Percentiles rank a stretch among this genome's conserved stretches.
These are phyloP conservation scores for Salvelinus fontinalis DNA, from an alignment of 2,113 vertebrate genomes.

Conservation along the genomic window DNA sequence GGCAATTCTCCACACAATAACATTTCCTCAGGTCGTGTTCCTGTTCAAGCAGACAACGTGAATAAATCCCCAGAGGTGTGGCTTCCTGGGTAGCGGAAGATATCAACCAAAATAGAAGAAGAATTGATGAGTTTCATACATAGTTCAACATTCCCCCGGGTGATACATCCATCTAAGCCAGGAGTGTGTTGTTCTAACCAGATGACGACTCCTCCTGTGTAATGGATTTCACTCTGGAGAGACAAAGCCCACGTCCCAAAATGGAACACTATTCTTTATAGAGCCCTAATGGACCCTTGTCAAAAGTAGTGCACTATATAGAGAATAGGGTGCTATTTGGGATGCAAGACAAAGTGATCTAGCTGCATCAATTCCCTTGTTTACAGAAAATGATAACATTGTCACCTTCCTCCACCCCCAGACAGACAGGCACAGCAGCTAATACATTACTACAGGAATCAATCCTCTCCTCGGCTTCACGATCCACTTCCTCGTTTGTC, in stretches of 20 bases:
- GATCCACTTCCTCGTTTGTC: constrained; percentile 30
- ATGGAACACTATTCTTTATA: no score
- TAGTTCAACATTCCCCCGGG: constrained; percentile 10
- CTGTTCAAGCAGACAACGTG: constrained; percentile 1
- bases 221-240: constrained; percentile 52
- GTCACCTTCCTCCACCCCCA: constrained; percentile 20
- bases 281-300: no score
- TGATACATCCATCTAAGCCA: constrained; percentile 32
- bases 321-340: no score
- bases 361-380: constrained; percentile 42
- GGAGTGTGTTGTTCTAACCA: constrained; percentile 37
- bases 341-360: constrained; percentile 22
- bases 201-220: constrained; percentile 31
- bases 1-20: neutral
- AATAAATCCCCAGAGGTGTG: constrained; percentile 10
- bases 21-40: neutral
- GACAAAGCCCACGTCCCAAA: no score
- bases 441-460: constrained; percentile 52
- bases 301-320: no score
- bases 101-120: neutral
- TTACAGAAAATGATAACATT: constrained; percentile 36
- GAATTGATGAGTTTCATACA: constrained; percentile 36
- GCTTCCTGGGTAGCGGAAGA: neutral
- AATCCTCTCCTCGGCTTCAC: constrained; percentile 32
- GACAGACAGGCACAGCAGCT: constrained; percentile 28